Percentiles rank a stretch among this genome's conserved stretches.
phyloP scores from a whole-genome alignment of 2,888 invertebrate species.

The Scrobipalpa atriplicella region DNA sequence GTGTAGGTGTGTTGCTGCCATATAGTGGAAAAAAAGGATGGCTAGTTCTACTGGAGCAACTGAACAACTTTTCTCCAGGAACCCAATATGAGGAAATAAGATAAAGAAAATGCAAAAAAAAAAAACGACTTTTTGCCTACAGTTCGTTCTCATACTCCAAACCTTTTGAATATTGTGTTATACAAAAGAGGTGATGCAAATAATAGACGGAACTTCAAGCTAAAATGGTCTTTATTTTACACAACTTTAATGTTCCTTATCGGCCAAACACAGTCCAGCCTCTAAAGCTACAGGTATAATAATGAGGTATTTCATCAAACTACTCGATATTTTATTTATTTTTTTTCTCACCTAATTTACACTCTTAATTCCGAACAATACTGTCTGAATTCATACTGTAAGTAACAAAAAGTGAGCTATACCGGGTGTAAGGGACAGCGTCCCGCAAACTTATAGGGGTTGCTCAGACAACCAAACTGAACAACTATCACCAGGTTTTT shows the following conservation, averaged over 20 bases:
- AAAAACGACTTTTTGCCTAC: no score
- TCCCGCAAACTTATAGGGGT: neutral
- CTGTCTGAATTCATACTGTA: neutral
- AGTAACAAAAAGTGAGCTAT: neutral
- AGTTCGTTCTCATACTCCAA: no score
- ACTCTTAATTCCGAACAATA: neutral
- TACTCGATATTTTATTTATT: conserved; percentile 14
- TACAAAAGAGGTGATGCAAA: no score
- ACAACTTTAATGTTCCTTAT: conserved; percentile 29
- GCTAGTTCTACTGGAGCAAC: no score
- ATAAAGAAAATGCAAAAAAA: no score
- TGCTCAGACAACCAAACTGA: no score
- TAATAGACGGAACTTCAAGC: conserved; percentile 41
- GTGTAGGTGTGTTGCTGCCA: no score
- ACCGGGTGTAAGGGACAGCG: neutral
- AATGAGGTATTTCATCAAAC: conserved; percentile 23
- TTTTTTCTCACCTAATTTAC: neutral
- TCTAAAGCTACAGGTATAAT: conserved; percentile 23
- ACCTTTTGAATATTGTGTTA: no score
- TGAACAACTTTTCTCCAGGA: no score
- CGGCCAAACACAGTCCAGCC: conserved; percentile 8
- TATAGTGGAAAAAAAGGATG: no score
- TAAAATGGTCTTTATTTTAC: conserved; percentile 55
- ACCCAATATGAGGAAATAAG: no score
- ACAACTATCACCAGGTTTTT: no score